Evolutionary conservation across 2,888 invertebrate genomes (phyloP).

Genomic region (Leptopilina drosophilae): DNA sequence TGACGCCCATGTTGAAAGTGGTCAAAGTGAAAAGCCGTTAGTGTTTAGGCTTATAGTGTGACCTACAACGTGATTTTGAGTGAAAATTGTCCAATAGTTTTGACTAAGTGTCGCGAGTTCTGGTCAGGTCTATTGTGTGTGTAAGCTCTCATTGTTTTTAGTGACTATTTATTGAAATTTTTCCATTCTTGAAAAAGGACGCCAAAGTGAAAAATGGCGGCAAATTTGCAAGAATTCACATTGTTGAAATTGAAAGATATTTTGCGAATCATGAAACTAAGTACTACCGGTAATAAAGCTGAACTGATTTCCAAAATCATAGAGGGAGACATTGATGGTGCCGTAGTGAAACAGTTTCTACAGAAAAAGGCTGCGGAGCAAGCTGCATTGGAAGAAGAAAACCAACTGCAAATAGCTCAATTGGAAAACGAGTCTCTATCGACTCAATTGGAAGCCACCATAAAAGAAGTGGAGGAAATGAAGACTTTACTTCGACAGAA

Average conservation of each 20-base stretch:
- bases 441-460: background rate
- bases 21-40: background rate
- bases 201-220: no score
- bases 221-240: no score
- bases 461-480: background rate
- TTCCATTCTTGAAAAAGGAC: background rate
- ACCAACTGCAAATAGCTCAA: background rate
- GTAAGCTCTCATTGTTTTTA: background rate
- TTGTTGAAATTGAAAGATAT: no score
- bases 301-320: slow-evolving; percentile 19
- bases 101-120: background rate
- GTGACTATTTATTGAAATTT: background rate
- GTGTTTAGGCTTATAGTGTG: background rate
- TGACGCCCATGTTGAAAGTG: no score
- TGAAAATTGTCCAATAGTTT: no score
- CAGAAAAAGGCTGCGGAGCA: no score
- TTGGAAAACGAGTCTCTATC: no score
- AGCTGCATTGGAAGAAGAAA: background rate
- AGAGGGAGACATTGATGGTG: background rate
- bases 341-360: background rate
- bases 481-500: background rate
- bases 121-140: background rate
- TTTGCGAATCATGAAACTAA: background rate
- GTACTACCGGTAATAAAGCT: slow-evolving; percentile 36
- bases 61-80: background rate